Evolutionary conservation across 2,797 vertebrate species (phyloP), one percentile per base, ranked within the genome.

Genomic region (Cyprinella venusta): DNA sequence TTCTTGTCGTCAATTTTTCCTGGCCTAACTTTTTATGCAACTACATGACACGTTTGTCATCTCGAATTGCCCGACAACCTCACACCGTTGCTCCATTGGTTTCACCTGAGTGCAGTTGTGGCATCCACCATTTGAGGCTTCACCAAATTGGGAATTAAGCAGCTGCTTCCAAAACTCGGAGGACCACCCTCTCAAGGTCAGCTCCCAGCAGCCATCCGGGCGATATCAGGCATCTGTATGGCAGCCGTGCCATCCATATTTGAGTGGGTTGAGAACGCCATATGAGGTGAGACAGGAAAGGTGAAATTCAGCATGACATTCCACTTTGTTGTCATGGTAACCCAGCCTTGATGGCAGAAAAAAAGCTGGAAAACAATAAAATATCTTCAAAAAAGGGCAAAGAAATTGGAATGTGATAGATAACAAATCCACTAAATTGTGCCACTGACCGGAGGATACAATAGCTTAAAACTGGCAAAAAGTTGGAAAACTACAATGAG

Each of bases 321-420:
- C 92, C 93, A 93, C 95, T 97, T 95, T 95, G 95, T 97, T 92
- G 92, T 93, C 94, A 96, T 96, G 93, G 95, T 91, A 96, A 98
- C 96, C 61, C 82, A 90, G 89, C 89, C 90, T 90, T 89, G 91
- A 95, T 92, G 89, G 18, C 26, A 12, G 1, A 13, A 13, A 26
- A 94, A 94, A 93, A 88, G 2, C 85, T 88, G 88, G 90, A 94
- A 94, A 94, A 93, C 88, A 94, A 92, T 92, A 92, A 93, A 94
- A 92, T 72, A 90, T 88, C 90, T 90, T 90, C 85, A 36, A 82
- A 87, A 80, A 87, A 88, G 48, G 77, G 77, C 76, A 70, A 76
- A 77, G 45, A 50, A 67, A 79, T 48, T 76, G 68, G 40, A 86
- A 90, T 87, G 81, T 30, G n/a, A 78, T 77, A 19, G 50, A 40